phyloP scores from a whole-genome alignment of 2,113 vertebrate species.

The rabbit (Oryctolagus cuniculus) region DNA sequence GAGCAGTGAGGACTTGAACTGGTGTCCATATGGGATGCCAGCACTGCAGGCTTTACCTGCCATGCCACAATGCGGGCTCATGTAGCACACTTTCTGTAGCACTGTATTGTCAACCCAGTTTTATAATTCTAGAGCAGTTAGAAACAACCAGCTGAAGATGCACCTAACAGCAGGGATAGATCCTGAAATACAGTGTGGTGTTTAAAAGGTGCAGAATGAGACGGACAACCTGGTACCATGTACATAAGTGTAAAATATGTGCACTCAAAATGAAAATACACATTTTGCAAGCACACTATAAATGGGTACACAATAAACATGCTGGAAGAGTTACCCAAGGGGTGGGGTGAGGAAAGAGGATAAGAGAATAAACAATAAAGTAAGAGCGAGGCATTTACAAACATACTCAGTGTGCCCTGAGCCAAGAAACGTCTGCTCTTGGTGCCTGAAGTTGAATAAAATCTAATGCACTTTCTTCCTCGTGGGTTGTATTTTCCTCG shows the following conservation, averaged over 20 bases:
- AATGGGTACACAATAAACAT: neutral
- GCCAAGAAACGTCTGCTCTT: neutral
- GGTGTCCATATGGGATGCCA: no score
- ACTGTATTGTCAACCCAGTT: neutral
- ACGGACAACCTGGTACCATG: neutral
- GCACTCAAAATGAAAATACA: constrained; percentile 13
- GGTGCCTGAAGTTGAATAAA: constrained; percentile 17
- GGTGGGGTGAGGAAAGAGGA: neutral
- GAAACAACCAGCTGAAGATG: constrained; percentile 20
- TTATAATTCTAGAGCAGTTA: constrained; percentile 1
- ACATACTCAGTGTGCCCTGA: neutral
- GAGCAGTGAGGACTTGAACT: no score
- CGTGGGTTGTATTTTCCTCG: neutral
- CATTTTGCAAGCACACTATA: neutral
- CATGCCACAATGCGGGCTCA: no score
- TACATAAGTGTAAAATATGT: constrained; percentile 33
- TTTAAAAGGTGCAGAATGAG: constrained; percentile 41
- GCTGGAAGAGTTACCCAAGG: neutral
- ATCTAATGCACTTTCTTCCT: neutral
- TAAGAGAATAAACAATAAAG: neutral
- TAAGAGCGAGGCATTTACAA: no score
- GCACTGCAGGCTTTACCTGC: no score
- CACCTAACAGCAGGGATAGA: neutral
- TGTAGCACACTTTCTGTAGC: neutral
- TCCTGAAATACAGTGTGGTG: neutral